Conservation (phyloP, 2,888 invertebrate species). For the Eudasyphora cyanicolor region DNA sequence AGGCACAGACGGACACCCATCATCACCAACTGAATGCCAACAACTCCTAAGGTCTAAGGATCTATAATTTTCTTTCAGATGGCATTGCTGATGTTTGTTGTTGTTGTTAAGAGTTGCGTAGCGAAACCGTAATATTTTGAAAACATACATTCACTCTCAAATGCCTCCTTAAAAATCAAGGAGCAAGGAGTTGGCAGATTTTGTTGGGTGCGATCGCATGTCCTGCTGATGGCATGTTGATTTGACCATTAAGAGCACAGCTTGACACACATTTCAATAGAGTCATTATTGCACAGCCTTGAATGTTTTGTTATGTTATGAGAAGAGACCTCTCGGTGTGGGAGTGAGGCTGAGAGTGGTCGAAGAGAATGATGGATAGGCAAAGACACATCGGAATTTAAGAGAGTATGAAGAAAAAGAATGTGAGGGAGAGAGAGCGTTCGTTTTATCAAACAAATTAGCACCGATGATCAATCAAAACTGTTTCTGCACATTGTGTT, state of each 20-base stretch:
- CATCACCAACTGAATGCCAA: slow-evolving; percentile 26
- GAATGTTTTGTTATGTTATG: slow-evolving; percentile 14
- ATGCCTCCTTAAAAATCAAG: neutral
- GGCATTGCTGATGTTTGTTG: slow-evolving; percentile 23
- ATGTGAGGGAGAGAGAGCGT: too few relatives aligned
- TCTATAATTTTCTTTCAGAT: slow-evolving; percentile 21
- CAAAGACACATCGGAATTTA: too few relatives aligned
- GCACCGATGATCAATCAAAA: too few relatives aligned
- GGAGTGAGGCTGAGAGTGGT: neutral
- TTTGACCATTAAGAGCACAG: slow-evolving; percentile 67
- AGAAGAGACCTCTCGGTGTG: neutral
- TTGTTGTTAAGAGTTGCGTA: slow-evolving; percentile 20
- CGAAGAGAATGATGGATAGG: neutral
- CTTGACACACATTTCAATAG: slow-evolving; percentile 57
- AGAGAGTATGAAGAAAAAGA: too few relatives aligned
- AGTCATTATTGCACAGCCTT: slow-evolving; percentile 49
- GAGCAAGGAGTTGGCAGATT: too few relatives aligned
- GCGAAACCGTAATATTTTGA: slow-evolving; percentile 75
- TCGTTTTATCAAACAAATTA: too few relatives aligned
- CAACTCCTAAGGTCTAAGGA: slow-evolving; percentile 48
- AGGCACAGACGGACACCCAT: neutral
- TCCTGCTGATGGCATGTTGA: slow-evolving; percentile 67
- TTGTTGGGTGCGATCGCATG: slow-evolving; percentile 52
- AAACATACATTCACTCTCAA: slow-evolving; percentile 69
- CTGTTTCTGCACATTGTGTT: too few relatives aligned